phyloP scores from a whole-genome alignment of 1,140 invertebrate genomes.

The Aphaenogaster rudis region DNA sequence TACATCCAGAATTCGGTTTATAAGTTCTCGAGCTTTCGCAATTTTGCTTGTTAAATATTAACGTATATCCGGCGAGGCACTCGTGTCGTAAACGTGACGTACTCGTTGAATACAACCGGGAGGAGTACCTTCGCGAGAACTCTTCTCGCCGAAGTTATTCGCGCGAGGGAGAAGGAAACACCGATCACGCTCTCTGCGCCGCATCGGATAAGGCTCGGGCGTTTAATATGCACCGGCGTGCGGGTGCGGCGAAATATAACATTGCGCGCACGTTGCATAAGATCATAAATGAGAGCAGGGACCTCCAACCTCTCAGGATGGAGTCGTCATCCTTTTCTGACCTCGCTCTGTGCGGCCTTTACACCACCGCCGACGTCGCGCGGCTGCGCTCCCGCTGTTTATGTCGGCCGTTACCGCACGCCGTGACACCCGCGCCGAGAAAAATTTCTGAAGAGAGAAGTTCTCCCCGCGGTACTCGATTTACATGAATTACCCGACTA shows the following conservation, averaged over 20 bases:
- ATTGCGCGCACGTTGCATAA: constrained; percentile 83
- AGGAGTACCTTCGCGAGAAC: neutral
- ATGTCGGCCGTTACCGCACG: constrained; percentile 52
- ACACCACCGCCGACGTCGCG: neutral
- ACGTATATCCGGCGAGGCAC: neutral
- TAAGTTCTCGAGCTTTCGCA: neutral
- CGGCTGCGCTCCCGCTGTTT: constrained; percentile 27
- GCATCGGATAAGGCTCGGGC: constrained; percentile 74
- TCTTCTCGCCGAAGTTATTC: constrained; percentile 47
- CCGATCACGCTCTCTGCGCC: constrained; percentile 71
- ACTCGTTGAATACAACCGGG: neutral
- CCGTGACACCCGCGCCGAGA: constrained; percentile 36
- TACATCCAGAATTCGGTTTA: neutral
- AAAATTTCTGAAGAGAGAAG: constrained; percentile 30
- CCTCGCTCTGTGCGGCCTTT: constrained; percentile 28
- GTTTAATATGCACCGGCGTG: constrained; percentile 81
- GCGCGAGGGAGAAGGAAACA: constrained; percentile 61
- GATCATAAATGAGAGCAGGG: constrained; percentile 82
- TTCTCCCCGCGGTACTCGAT: constrained; percentile 24
- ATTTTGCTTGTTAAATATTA: constrained; percentile 33
- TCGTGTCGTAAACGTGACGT: neutral
- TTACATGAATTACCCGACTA: constrained; percentile 35
- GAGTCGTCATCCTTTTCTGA: constrained; percentile 81
- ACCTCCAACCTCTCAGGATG: constrained; percentile 75
- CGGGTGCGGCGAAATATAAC: constrained; percentile 77